phyloP scores from a whole-genome alignment of 2,888 invertebrate genomes.

The Zaprionus bogoriensis region DNA sequence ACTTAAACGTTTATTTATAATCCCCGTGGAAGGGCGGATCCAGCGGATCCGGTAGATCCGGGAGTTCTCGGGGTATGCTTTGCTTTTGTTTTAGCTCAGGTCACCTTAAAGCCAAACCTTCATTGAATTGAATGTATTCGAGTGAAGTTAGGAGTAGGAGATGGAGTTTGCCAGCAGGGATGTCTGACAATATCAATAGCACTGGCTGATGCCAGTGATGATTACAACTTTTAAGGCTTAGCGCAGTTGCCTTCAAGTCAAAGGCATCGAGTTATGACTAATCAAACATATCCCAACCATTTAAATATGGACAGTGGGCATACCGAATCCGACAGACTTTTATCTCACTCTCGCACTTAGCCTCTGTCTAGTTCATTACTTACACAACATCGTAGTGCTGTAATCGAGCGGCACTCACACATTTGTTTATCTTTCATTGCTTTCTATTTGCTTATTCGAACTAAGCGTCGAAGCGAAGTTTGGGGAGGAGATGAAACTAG shows the following conservation, averaged over 20 bases:
- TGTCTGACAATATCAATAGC: conserved; percentile 22
- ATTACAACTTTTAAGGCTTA: no score
- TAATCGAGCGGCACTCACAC: conserved; percentile 30
- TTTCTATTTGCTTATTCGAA: conserved; percentile 53
- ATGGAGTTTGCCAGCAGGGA: neutral
- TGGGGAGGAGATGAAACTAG: no score
- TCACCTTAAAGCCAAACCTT: conserved; percentile 55
- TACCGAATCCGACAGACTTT: no score
- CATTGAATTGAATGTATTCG: conserved; percentile 69
- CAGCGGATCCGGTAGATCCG: neutral
- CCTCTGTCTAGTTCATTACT: conserved; percentile 34
- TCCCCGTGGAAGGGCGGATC: neutral
- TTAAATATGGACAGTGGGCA: no score
- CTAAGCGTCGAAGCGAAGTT: no score
- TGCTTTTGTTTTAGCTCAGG: conserved; percentile 32
- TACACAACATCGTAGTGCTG: conserved; percentile 34
- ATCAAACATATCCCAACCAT: conserved; percentile 14
- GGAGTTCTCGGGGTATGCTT: conserved; percentile 5
- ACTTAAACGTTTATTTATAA: conserved; percentile 80
- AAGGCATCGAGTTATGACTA: conserved; percentile 27
- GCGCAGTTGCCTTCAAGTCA: conserved; percentile 33
- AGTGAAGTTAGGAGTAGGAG: neutral
- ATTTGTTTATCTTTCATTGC: conserved; percentile 74
- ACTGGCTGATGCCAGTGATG: no score
- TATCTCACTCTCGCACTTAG: neutral